phyloP scores from a whole-genome alignment of 2,113 vertebrate species.

The Lontra canadensis region DNA sequence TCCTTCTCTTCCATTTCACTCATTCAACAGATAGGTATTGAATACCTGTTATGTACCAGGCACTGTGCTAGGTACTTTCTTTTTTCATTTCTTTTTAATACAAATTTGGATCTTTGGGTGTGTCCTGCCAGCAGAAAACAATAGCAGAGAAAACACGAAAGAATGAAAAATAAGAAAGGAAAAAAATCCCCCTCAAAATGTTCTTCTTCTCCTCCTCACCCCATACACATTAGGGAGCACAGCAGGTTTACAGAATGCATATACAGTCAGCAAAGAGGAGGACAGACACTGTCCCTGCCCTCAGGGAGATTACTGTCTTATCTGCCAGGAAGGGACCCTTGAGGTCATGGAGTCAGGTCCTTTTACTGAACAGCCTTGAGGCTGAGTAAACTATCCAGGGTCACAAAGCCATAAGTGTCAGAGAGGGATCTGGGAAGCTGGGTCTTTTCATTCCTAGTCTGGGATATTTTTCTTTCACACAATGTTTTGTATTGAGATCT shows the following conservation, averaged over 20 bases:
- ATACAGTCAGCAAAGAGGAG: slow-evolving; percentile 77
- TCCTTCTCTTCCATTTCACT: background rate
- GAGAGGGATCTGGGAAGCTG: background rate
- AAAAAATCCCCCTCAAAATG: slow-evolving; percentile 68
- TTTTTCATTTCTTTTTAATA: slow-evolving; percentile 78
- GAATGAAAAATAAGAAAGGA: slow-evolving; percentile 61
- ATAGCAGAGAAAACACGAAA: slow-evolving; percentile 75
- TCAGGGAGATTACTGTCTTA: background rate
- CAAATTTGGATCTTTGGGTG: slow-evolving; percentile 83
- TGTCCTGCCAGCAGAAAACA: slow-evolving; percentile 79
- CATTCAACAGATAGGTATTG: background rate
- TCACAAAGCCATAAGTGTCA: background rate
- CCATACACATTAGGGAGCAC: slow-evolving; percentile 80
- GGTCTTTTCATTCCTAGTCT: background rate
- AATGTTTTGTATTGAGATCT: accelerated
- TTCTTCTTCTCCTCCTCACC: slow-evolving; percentile 54
- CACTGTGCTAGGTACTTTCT: background rate
- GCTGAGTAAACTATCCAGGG: background rate
- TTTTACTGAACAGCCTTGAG: background rate
- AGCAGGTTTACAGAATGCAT: slow-evolving; percentile 85
- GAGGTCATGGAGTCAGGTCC: background rate
- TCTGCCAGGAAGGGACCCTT: background rate
- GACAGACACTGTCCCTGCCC: background rate
- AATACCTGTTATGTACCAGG: background rate
- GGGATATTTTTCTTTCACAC: background rate